A percentile compares a stretch with the other conserved stretches of the same genome.
These are phyloP conservation scores for Tipula confusa DNA, from an alignment of 2,888 invertebrate species.

Conservation along the genomic window DNA sequence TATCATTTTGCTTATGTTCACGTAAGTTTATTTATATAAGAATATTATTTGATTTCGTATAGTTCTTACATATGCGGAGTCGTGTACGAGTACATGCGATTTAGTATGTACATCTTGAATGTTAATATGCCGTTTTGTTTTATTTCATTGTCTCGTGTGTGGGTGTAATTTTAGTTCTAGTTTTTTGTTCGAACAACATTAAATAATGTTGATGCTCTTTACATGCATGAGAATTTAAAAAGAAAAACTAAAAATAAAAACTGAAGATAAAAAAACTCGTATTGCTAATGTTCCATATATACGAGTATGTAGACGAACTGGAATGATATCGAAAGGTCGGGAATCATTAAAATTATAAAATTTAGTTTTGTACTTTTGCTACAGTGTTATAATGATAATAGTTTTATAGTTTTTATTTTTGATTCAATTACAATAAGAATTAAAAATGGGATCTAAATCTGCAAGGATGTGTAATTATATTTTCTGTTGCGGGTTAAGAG, in stretches of 20 bases:
- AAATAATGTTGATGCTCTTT: too few species aligned
- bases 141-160: constrained; percentile 3
- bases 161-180: background rate
- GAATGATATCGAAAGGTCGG: background rate
- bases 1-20: background rate
- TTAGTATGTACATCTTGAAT: background rate
- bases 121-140: background rate
- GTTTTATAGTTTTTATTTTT: too few species aligned
- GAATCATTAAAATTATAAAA: background rate
- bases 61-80: background rate
- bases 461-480: too few species aligned
- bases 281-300: background rate
- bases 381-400: too few species aligned
- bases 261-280: background rate
- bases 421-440: too few species aligned
- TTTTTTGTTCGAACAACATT: background rate
- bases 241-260: background rate
- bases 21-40: background rate
- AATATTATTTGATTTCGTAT: background rate
- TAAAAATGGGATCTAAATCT: too few species aligned
- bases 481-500: too few species aligned
- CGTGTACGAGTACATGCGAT: background rate
- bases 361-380: background rate
- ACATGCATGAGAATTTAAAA: background rate
- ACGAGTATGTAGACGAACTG: too few species aligned